Evolutionary conservation across 2,888 invertebrate species (phyloP), one percentile per base, ranked within the genome.

Genomic region (Thera britannica): DNA sequence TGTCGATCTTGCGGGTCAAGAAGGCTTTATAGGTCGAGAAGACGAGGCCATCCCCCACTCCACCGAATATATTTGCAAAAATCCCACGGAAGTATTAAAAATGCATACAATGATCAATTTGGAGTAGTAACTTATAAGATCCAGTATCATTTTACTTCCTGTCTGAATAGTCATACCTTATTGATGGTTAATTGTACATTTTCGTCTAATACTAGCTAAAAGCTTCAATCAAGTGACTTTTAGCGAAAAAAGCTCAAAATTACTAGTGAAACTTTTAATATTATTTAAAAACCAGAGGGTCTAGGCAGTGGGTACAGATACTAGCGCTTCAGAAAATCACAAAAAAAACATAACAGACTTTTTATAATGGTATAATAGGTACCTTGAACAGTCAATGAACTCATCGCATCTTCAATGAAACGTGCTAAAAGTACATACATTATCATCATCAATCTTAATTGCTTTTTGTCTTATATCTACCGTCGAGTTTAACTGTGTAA

Each of bases 21-120:
- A 77, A 82, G 73, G 83, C 86, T 92, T 90, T 93, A 93, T 93
- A 93, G 87, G 83, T 85, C 83, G 84, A 62, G 66, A 7, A 54
- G 61, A 70, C 89, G 90, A 93, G 92, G 92, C 80, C 90, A 75
- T 77, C 83, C 85, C 90, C 90, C 90, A 91, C 90, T 81, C 86
- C 79, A 77, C 83, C 81, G 83, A 80, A 67, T 72, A 69, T 73
- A 79, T 83, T 79, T 67, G 83, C 74, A 75, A 81, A 83, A 82
- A 80, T 89, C 89, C 85, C 87, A 86, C 90, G 89, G 89, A 89
- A 87, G 83, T 79, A 60, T 68, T 70, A 73, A 70, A 72, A 48
- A 12, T 51, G 69, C 62, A 63, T 66, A 71, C 74, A 71, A 77
- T 72, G 65, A 58, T 62, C 66, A 71, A 72, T 72, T 71, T 73